phyloP scores from a whole-genome alignment of 2,888 invertebrate species.

The Bhutanitis thaidina region DNA sequence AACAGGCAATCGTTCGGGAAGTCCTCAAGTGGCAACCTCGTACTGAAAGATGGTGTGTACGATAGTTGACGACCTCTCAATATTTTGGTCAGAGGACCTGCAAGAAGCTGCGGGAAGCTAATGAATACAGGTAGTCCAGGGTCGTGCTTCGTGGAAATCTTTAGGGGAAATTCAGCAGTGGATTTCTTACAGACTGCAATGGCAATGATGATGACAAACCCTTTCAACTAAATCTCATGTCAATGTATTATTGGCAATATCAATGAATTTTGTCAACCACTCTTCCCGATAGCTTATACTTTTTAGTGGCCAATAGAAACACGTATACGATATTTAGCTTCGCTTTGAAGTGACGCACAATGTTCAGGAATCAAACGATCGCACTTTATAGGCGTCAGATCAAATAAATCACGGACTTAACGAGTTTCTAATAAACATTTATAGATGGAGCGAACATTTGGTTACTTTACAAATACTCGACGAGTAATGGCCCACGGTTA shows the following conservation, averaged over 20 bases:
- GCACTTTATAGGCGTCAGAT: conserved; percentile 48
- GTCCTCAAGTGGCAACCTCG: too few relatives aligned
- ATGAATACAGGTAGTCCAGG: too few relatives aligned
- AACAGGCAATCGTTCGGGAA: too few relatives aligned
- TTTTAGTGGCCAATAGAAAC: conserved; percentile 1
- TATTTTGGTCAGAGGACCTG: too few relatives aligned
- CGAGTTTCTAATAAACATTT: conserved; percentile 68
- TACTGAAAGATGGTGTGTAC: too few relatives aligned
- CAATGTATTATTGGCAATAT: neutral
- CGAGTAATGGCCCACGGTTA: conserved; percentile 67
- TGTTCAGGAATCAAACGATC: conserved; percentile 54
- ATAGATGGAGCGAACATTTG: conserved; percentile 53
- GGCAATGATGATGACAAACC: too few relatives aligned
- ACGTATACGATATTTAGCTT: conserved; percentile 9
- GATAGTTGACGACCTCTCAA: too few relatives aligned
- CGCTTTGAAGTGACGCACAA: conserved; percentile 44
- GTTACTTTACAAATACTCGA: conserved; percentile 72
- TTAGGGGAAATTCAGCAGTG: too few relatives aligned
- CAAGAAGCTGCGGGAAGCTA: too few relatives aligned
- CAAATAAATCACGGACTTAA: conserved; percentile 69
- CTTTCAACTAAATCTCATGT: too few relatives aligned
- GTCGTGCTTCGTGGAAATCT: too few relatives aligned
- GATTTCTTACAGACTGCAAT: too few relatives aligned
- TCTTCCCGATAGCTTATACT: neutral
- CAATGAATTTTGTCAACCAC: conserved; percentile 6